Conservation (phyloP, 1,140 invertebrate genomes). For the Lordiphosa mommai region DNA sequence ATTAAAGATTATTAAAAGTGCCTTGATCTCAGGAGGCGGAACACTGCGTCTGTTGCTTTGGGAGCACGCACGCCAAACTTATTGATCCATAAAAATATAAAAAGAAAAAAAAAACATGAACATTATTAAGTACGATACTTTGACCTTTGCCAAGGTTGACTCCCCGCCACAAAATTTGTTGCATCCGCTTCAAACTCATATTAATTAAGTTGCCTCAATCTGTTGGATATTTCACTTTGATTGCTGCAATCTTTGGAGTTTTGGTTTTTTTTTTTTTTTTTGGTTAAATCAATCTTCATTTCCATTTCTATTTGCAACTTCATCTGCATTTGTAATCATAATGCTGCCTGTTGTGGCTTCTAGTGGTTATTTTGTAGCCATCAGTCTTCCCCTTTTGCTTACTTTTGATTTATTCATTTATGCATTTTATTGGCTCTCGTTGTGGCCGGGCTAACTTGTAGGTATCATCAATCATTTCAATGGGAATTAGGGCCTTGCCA, state of each 20-base stretch:
- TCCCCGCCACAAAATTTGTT: background rate
- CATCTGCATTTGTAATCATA: constrained; percentile 40
- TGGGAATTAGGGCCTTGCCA: constrained; percentile 26
- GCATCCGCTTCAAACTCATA: constrained; percentile 2
- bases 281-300: constrained; percentile 18
- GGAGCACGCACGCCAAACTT: constrained; percentile 57
- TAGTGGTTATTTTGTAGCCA: too few species aligned
- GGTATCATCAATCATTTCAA: constrained; percentile 52
- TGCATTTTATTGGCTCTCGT: constrained; percentile 62
- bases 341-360: background rate
- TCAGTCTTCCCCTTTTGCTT: constrained; percentile 14
- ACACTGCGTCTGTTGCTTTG: constrained; percentile 5
- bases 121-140: constrained; percentile 37
- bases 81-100: constrained; percentile 66
- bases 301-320: constrained; percentile 9
- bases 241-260: background rate
- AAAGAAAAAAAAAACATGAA: constrained; percentile 56
- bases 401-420: constrained; percentile 31
- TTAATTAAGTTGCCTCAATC: constrained; percentile 13
- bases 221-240: too few species aligned
- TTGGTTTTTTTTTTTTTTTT: background rate
- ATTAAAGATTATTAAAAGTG: constrained; percentile 74
- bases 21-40: constrained; percentile 52
- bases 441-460: constrained; percentile 19
- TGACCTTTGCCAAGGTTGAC: constrained; percentile 52